These are phyloP conservation scores for Sinopyrophorus schimmeli DNA, from an alignment of 2,888 invertebrate species.

Conservation along the genomic window DNA sequence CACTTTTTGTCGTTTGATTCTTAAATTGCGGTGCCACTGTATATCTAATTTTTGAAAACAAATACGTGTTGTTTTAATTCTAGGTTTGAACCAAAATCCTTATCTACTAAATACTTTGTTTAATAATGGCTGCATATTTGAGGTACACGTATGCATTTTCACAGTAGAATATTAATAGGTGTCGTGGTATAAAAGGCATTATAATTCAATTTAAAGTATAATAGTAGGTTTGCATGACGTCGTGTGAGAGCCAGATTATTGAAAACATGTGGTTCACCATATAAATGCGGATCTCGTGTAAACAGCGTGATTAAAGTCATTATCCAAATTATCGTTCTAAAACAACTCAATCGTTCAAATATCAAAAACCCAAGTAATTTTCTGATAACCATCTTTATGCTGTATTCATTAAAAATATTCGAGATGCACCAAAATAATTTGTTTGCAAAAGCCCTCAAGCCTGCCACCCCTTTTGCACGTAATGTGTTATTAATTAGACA, in stretches of 20 bases:
- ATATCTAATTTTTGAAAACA: no score
- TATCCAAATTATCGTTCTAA: constrained; percentile 36
- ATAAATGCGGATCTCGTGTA: constrained; percentile 33
- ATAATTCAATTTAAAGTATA: constrained; percentile 47
- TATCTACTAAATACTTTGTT: no score
- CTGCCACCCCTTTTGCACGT: no score
- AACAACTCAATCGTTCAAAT: constrained; percentile 34
- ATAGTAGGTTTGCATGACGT: constrained; percentile 45
- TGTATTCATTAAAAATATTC: constrained; percentile 5
- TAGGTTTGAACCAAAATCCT: no score
- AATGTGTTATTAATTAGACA: no score
- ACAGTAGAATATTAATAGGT: constrained; percentile 12
- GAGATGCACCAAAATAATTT: constrained; percentile 1
- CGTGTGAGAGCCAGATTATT: constrained; percentile 36
- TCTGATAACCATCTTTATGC: constrained; percentile 19
- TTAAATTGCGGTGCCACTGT: no score
- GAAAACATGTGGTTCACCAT: constrained; percentile 36
- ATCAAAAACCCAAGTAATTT: constrained; percentile 18
- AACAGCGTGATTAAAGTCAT: constrained; percentile 35
- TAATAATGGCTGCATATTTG: constrained; percentile 1
- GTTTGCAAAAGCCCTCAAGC: no score
- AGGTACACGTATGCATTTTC: no score
- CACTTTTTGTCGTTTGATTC: no score
- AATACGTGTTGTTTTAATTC: no score
- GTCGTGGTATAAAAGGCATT: constrained; percentile 33